A percentile compares a stretch with the other conserved stretches of the same genome.
These are phyloP conservation scores for Heliconius eleuchia DNA, from an alignment of 1,140 invertebrate species.

Conservation along the genomic window DNA sequence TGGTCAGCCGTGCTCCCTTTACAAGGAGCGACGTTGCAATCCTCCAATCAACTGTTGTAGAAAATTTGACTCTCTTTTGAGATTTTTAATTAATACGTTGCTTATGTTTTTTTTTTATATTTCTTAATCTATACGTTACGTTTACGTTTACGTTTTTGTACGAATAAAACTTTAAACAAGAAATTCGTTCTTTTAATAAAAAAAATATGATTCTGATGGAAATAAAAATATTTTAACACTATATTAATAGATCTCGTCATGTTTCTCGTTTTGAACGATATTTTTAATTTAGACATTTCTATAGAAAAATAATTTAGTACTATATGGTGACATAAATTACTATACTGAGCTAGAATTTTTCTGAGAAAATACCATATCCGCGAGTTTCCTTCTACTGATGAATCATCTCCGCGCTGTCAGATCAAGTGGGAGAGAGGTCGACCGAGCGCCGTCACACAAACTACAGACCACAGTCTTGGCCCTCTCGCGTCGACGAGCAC, in stretches of 20 bases:
- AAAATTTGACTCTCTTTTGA: constrained; percentile 51
- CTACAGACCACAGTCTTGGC: constrained; percentile 48
- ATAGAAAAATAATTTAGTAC: background rate
- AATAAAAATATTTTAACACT: background rate
- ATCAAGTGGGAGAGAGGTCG: constrained; percentile 40
- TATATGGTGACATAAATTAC: background rate
- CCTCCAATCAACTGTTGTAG: constrained; percentile 45
- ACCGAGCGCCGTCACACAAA: constrained; percentile 35
- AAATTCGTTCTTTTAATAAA: too few relatives aligned
- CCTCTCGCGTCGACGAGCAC: constrained; percentile 43
- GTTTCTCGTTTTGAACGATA: background rate
- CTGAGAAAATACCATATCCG: constrained; percentile 50
- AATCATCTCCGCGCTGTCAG: constrained; percentile 61
- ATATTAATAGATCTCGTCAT: background rate
- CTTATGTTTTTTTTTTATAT: too few relatives aligned
- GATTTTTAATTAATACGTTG: background rate
- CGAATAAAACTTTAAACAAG: too few relatives aligned
- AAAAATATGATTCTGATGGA: too few relatives aligned
- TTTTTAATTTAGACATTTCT: background rate
- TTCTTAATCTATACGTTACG: too few relatives aligned
- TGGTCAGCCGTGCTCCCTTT: background rate
- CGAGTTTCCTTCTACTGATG: constrained; percentile 62
- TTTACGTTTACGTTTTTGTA: too few relatives aligned
- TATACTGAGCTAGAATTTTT: background rate
- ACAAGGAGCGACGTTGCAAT: background rate